Evolutionary conservation across 2,888 invertebrate genomes (phyloP).

Genomic region (Dynastes hyllus): DNA sequence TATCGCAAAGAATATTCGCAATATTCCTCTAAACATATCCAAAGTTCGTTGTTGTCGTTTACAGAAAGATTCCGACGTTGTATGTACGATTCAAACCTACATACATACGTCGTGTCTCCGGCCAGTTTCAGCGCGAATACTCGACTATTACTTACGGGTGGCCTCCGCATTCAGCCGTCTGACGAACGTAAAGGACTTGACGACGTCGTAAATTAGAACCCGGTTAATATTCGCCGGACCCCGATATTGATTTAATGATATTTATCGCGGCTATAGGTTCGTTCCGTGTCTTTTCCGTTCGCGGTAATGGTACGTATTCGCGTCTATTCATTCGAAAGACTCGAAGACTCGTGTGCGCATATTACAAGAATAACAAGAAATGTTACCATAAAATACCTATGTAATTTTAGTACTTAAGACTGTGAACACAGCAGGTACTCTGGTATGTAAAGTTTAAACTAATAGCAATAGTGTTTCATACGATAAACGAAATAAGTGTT

Average conservation of each 20-base stretch:
- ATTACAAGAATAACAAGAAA: slow-evolving; percentile 53
- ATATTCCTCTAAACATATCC: too few species aligned
- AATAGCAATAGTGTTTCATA: neutral
- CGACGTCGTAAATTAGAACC: slow-evolving; percentile 54
- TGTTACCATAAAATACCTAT: slow-evolving; percentile 65
- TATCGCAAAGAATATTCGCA: too few species aligned
- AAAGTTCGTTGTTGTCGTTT: too few species aligned
- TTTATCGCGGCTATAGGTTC: slow-evolving; percentile 3
- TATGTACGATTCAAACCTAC: too few species aligned
- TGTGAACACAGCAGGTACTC: slow-evolving; percentile 63
- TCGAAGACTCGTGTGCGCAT: neutral
- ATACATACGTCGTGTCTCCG: too few species aligned
- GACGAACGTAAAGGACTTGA: slow-evolving; percentile 51
- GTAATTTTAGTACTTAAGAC: slow-evolving; percentile 62
- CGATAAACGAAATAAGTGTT: neutral
- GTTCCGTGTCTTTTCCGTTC: slow-evolving; percentile 35
- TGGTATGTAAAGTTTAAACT: slow-evolving; percentile 57
- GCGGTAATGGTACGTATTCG: neutral
- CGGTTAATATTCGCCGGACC: slow-evolving; percentile 54
- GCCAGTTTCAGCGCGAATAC: slow-evolving; percentile 19
- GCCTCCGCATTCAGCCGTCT: slow-evolving; percentile 41
- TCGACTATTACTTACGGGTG: slow-evolving; percentile 54
- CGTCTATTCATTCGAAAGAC: slow-evolving; percentile 5
- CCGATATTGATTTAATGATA: slow-evolving; percentile 27
- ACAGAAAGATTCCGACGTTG: too few species aligned